These are phyloP conservation scores for Drosophila azteca DNA, from an alignment of 1,140 invertebrate genomes.

Conservation along the genomic window DNA sequence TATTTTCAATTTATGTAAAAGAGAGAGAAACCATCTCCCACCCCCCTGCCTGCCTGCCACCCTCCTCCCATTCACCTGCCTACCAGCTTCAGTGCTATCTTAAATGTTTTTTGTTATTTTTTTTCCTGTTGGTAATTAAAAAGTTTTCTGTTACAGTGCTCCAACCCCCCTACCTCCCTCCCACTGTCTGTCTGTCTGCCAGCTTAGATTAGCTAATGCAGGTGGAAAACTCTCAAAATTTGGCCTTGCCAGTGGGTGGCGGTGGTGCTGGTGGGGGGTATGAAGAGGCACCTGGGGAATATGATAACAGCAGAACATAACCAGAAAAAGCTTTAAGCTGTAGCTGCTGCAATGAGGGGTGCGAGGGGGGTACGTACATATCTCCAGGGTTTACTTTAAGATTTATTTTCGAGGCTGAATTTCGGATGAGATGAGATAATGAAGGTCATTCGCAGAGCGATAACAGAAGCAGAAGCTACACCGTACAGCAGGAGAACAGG, in stretches of 20 bases:
- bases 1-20: constrained; percentile 77
- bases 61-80: too few species aligned
- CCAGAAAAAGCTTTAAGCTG: constrained; percentile 15
- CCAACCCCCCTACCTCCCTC: neutral
- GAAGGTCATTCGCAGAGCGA: constrained; percentile 31
- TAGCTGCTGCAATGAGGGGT: constrained; percentile 20
- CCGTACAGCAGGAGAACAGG: too few species aligned
- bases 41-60: constrained; percentile 10
- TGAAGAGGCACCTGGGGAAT: too few species aligned
- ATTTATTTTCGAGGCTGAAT: constrained; percentile 6
- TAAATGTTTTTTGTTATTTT: constrained; percentile 25
- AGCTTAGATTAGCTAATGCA: constrained; percentile 69
- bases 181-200: constrained; percentile 36
- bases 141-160: constrained; percentile 46
- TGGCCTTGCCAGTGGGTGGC: constrained; percentile 51
- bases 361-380: neutral
- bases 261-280: too few species aligned
- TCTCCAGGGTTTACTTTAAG: constrained; percentile 26
- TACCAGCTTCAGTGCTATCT: constrained; percentile 33
- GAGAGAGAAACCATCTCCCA: neutral
- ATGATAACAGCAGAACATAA: constrained; percentile 24
- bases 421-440: constrained; percentile 26
- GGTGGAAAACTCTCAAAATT: constrained; percentile 29
- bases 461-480: neutral
- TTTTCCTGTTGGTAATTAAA: constrained; percentile 65